Conservation (phyloP, 2,888 invertebrate genomes). For the Bombyx huttoni region DNA sequence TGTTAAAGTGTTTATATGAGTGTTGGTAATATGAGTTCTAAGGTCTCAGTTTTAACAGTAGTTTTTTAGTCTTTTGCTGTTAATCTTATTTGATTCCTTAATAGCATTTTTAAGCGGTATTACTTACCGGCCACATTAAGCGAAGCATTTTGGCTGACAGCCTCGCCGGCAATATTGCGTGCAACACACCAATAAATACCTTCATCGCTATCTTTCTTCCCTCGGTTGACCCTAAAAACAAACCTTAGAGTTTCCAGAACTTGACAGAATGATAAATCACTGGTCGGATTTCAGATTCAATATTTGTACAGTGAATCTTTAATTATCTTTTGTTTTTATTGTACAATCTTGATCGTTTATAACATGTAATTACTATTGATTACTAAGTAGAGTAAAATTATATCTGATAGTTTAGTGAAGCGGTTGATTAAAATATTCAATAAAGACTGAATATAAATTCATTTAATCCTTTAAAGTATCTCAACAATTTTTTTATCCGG, state of each 20-base stretch:
- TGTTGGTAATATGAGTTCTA: no score
- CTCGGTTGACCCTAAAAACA: constrained; percentile 83
- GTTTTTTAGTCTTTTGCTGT: no score
- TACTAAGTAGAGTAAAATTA: no score
- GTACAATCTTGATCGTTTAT: neutral
- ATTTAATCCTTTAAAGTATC: no score
- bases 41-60: no score
- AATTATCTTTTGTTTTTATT: neutral
- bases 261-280: constrained; percentile 3
- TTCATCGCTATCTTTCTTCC: constrained; percentile 94
- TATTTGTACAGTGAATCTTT: neutral
- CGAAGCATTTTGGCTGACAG: constrained; percentile 92
- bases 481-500: no score
- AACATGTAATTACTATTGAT: neutral
- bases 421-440: no score
- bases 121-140: constrained; percentile 92
- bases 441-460: no score
- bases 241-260: constrained; percentile 4
- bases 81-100: no score
- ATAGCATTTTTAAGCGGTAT: neutral
- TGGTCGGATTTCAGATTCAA: neutral
- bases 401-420: no score
- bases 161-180: constrained; percentile 89
- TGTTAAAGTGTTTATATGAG: no score
- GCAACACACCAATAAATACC: constrained; percentile 98